Evolutionary conservation across 2,113 vertebrate genomes (phyloP).

Genomic region (Pelmatolapia mariae): DNA sequence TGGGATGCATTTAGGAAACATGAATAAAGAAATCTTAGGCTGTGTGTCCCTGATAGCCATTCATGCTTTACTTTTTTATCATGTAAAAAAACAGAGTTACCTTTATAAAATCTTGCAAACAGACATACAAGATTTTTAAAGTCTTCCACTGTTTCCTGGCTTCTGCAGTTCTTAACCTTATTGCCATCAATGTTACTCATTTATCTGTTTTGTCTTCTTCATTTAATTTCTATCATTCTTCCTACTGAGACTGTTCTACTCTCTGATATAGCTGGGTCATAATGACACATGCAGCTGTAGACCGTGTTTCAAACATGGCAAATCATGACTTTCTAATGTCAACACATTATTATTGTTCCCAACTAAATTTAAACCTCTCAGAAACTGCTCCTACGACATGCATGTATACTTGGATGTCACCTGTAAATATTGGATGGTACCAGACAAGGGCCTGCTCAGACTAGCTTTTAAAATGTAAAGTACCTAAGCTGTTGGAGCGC

Average conservation of each 20-base stretch:
- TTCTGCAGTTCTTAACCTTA: neutral
- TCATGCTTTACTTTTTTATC: neutral
- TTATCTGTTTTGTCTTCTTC: neutral
- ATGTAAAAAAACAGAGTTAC: neutral
- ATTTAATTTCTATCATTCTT: neutral
- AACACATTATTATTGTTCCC: neutral
- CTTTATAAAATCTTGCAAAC: neutral
- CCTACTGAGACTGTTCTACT: neutral
- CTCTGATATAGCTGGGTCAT: neutral
- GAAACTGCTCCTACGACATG: neutral
- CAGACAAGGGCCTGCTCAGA: neutral
- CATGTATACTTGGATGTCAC: neutral
- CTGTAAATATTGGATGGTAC: constrained; percentile 4
- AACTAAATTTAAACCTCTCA: neutral
- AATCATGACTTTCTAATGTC: constrained; percentile 34
- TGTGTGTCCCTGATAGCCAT: neutral
- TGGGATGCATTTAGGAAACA: neutral
- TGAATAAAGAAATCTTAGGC: neutral
- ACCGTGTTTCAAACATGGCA: constrained; percentile 3
- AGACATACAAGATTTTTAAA: neutral
- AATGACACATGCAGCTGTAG: neutral
- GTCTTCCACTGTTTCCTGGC: neutral
- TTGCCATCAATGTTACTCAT: neutral
- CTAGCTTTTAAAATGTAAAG: neutral
- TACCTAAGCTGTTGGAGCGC: neutral